Conservation (phyloP, 2,113 vertebrate genomes). For the Catharus bicknelli region DNA sequence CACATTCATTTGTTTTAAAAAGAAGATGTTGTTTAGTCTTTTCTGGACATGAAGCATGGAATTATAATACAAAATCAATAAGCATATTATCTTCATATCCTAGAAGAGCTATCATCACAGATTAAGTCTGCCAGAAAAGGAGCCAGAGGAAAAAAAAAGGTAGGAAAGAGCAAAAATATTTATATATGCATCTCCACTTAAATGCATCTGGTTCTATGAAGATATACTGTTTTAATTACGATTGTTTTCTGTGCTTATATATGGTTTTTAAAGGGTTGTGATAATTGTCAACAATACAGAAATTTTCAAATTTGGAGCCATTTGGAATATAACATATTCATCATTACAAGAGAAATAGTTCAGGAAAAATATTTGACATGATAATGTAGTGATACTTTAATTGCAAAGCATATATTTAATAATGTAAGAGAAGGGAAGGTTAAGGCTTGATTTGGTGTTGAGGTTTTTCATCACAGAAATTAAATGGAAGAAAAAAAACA, state of each 20-base stretch:
- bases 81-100: neutral
- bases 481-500: neutral
- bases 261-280: neutral
- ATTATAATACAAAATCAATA: neutral
- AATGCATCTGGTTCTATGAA: neutral
- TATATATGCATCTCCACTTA: neutral
- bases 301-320: neutral
- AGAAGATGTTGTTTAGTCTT: neutral
- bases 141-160: neutral
- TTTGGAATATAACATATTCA: neutral
- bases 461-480: neutral
- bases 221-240: neutral
- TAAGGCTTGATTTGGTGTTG: neutral
- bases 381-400: neutral
- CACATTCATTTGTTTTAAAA: neutral
- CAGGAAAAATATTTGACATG: neutral
- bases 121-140: neutral
- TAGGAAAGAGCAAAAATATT: neutral
- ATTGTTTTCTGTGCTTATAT: neutral
- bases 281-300: neutral
- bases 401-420: neutral
- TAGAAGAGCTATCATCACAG: neutral
- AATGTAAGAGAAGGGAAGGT: accelerated
- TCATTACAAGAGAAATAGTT: neutral
- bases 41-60: neutral